Evolutionary conservation across 2,113 vertebrate genomes (phyloP), one percentile per base, ranked within the genome.

Genomic region (Lophotis ruficrista): DNA sequence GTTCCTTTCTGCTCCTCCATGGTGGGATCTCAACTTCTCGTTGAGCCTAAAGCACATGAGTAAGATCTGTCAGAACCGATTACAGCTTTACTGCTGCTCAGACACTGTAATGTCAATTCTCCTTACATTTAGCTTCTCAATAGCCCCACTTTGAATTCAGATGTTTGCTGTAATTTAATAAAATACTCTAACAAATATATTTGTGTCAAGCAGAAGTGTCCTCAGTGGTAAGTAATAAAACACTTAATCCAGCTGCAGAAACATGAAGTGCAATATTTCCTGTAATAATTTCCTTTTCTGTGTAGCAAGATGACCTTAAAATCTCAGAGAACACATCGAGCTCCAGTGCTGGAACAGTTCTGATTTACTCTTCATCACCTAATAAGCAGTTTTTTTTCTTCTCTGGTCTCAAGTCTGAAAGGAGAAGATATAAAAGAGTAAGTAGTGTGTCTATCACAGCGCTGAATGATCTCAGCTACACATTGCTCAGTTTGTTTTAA

Each of bases 151-250:
- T 92, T 95, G 96, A 94, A 97, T 96, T 96, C 92, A 96, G 90
- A 95, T 93, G 73, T 95, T 97, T 96, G 72, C 61, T 87, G 69
- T 96, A 92, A 96, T 97, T 94, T 92, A 96, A 97, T 95, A 94
- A 96, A 97, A 96, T 91, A 78, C 94, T 91, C 86, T 86, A 86
- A 93, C 90, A 96, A 96, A 96, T 97, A 92, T 87, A 91, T 94
- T 97, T 94, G 92, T 96, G 96, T 96, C 94, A 92, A 94, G 45
- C 90, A 96, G 71, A 96, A 97, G 76, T 75, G 85, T 96, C 85
- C 96, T 96, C 80, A 19, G 90, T 41, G 80, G 92, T 97, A 93
- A 93, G 96, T 96, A 96, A 96, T 96, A 95, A 96, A 97, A 92
- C 93, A 94, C 72, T 96, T 94, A 96, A 96, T 96, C 88, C 93